A percentile compares a stretch with the other conserved stretches of the same genome.
phyloP scores from a whole-genome alignment of 1,140 invertebrate species.

The Medauroidea extradentata region DNA sequence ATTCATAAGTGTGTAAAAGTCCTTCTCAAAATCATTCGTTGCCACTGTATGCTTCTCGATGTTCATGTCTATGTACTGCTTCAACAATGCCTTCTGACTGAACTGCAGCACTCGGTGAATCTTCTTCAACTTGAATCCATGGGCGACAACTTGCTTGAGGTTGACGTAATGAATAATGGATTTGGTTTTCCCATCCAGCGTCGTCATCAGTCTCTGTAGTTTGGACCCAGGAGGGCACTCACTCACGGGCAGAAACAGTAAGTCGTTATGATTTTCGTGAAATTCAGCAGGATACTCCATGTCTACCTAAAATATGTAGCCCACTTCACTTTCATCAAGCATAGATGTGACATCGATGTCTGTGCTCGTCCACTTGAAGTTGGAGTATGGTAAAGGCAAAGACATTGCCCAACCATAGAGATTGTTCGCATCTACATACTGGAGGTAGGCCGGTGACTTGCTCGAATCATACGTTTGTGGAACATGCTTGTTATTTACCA shows the following conservation, averaged over 20 bases:
- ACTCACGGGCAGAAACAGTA: conserved; percentile 43
- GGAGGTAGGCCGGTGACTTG: conserved; percentile 35
- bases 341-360: conserved; percentile 41
- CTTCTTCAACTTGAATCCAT: no score
- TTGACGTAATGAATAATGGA: no score
- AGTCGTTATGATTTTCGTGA: conserved; percentile 49
- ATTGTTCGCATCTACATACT: conserved; percentile 52
- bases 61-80: no score
- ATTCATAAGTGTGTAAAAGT: no score
- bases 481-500: conserved; percentile 47
- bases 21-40: no score
- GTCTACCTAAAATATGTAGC: conserved; percentile 50
- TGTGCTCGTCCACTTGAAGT: conserved; percentile 33
- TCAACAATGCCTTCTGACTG: no score
- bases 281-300: conserved; percentile 37
- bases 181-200: no score
- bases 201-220: no score
- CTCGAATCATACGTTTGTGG: conserved; percentile 37
- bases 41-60: no score
- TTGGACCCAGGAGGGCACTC: no score
- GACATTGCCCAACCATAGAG: conserved; percentile 51
- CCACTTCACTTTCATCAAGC: conserved; percentile 37
- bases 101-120: no score
- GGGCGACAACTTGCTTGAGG: no score
- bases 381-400: conserved; percentile 37